Base-by-base conservation (phyloP, 2,113 vertebrate genomes). In the Equus quagga region DNA sequence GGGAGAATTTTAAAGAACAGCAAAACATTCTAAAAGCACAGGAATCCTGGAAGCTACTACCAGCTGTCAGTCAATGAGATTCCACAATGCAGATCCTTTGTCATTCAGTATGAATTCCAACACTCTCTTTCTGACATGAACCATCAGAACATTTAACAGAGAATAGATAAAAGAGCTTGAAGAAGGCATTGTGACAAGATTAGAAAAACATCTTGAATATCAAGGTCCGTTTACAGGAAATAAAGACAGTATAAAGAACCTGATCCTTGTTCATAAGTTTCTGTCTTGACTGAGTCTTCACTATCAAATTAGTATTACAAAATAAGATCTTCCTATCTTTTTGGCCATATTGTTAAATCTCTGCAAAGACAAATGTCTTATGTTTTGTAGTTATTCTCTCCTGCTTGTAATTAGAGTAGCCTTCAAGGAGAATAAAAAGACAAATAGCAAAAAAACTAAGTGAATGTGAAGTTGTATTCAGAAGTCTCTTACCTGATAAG, bases 1-100 rank as follows among this genome's bases (percentile, higher is more conserved):
- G 97, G 19, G 28, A 83, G 51, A 96, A 92, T 70, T 84, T 94
- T 93, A 92, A 98, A 95, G 64, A 96, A 91, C 15, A 97, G 36
- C 41, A 95, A 97, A 91, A 0, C 13, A 49, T 89, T 96, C 23
- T 94, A 15, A 96, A 97, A 92, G 60, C 75, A 8, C 18, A 96
- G 8, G 19, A 17, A 72, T 78, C 15, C 2, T 13, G 1, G 82
- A 97, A 93, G 14, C 94, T 94, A 96, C 31, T 51, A 65, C 4
- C 72, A 96, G 23, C 58, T 98, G 86, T 21, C 92, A 96, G 36
- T 97, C 78, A 95, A 4, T 72, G 9, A 96, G 36, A 97, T 33
- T 97, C 94, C 21, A 51, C 33, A 41, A 44, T 73, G 64, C 41
- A 84, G 41, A 65, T 93, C 60, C 62, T 17, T 13, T 97, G 54